These are phyloP conservation scores for Catostylus mosaicus DNA, from an alignment of 30 jellyfish, hydroid and myxozoan species.

Conservation along the genomic window DNA sequence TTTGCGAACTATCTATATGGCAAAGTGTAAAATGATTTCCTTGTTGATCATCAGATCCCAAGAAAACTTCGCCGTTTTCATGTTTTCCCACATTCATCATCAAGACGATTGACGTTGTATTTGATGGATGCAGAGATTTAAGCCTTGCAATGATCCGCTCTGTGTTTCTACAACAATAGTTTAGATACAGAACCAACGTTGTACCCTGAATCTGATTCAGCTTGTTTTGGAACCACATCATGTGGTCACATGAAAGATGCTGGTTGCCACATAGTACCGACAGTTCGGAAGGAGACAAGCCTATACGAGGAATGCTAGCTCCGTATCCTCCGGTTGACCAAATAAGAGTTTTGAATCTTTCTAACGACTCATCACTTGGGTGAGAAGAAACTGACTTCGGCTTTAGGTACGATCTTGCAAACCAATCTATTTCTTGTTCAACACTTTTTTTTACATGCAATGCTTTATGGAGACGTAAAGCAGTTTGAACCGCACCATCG, in stretches of 20 bases:
- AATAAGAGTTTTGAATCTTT: background rate
- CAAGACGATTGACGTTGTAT: background rate
- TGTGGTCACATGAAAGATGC: background rate
- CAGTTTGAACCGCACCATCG: background rate
- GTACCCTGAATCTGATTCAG: constrained; percentile 3
- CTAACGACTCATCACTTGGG: background rate
- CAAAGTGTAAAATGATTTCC: no score
- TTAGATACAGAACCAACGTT: background rate
- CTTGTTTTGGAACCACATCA: background rate
- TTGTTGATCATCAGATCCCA: no score
- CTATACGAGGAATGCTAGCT: background rate
- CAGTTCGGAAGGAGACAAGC: background rate
- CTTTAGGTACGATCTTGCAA: background rate
- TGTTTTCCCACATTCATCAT: no score
- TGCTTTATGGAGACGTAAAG: background rate
- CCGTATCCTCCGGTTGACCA: background rate
- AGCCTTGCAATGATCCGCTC: background rate
- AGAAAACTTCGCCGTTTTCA: no score
- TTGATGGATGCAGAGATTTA: background rate
- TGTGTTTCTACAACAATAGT: background rate
- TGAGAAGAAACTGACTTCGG: constrained; percentile 3
- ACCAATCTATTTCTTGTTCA: constrained; percentile 26
- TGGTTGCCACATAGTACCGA: constrained; percentile 2
- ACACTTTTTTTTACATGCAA: background rate
- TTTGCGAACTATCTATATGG: no score